Evolutionary conservation across 2,113 vertebrate species (phyloP), one percentile per base, ranked within the genome.

Genomic region (Serranochromis macrocephalus): DNA sequence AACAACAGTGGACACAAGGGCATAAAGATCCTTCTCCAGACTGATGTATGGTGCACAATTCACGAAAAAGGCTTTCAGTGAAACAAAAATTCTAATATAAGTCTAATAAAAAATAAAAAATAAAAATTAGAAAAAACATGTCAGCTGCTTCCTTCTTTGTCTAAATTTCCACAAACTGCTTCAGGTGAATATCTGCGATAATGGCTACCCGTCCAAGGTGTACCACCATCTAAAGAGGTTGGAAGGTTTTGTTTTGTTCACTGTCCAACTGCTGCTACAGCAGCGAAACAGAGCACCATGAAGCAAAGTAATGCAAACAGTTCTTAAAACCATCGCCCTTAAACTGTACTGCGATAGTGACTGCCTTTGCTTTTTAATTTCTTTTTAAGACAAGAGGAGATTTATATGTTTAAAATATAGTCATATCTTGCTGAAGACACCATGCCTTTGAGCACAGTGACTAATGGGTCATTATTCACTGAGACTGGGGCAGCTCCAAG

Each of bases 131-230:
- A 10, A 33, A 33, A 61, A 61, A 61, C 2, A 40, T 16, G n/a
- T 2, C 36, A 9, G 12, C 36, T 71, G 12, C 36, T 40, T 71
- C 21, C 66, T 73, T 26, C 21, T 47, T 45, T 26, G 68, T 2
- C 21, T 73, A 0, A 73, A 17, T 73, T 45, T 73, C 21, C 5
- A 45, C 66, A 68, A 40, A 68, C 66, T 0, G 38, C 21, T 26
- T 73, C 68, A 47, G 40, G 40, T 47, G 68, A 73, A 73, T 47
- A 10, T 45, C 68, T 75, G 21, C 14, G 1, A 75, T 75, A 26
- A 2, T 3, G 38, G 38, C 68, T 26, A 0, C 14, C 14, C 0
- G 5, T 45, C 21, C 14, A 3, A 17, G 14, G 68, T 73, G 38
- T 6, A 73, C 1, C 66, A 21, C 63, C 63, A 71, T 40, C n/a